A percentile compares a stretch with the other conserved stretches of the same genome.
Conservation (phyloP, 2,797 vertebrate species). For the Acanthurus lineatus region DNA sequence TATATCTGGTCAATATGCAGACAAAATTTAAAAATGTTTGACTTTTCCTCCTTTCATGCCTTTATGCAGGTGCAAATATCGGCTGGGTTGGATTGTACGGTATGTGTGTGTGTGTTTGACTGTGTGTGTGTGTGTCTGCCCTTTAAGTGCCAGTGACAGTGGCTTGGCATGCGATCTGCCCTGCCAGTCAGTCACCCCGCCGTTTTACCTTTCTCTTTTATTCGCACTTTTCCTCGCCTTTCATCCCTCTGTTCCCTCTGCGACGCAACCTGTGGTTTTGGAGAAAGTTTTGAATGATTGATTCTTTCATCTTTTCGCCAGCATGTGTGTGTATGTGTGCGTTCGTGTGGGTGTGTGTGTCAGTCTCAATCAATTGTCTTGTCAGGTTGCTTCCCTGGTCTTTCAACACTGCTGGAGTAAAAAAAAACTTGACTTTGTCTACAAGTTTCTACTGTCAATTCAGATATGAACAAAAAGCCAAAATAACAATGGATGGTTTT, state of each 20-base stretch:
- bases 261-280: slow-evolving; percentile 66
- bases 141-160: slow-evolving; percentile 68
- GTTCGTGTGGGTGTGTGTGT: slow-evolving; percentile 11
- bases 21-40: neutral
- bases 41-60: neutral
- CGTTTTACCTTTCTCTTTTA: slow-evolving; percentile 60
- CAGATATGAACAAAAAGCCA: slow-evolving; percentile 16
- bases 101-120: slow-evolving; percentile 37
- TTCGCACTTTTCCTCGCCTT: slow-evolving; percentile 62
- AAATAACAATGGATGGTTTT: slow-evolving; percentile 31
- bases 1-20: slow-evolving; percentile 72
- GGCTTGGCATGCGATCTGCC: slow-evolving; percentile 74
- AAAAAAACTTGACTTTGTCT: slow-evolving; percentile 35
- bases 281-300: slow-evolving; percentile 69
- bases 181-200: slow-evolving; percentile 75
- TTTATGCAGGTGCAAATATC: slow-evolving; percentile 1
- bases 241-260: slow-evolving; percentile 69
- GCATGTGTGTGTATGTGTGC: slow-evolving; percentile 17
- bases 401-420: slow-evolving; percentile 18
- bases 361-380: slow-evolving; percentile 32
- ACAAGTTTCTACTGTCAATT: slow-evolving; percentile 19
- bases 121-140: slow-evolving; percentile 42
- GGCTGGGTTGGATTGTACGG: neutral
- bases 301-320: slow-evolving; percentile 68
- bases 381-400: slow-evolving; percentile 16